Evolutionary conservation across 2,888 invertebrate genomes (phyloP).

Genomic region (Rosalia funebris): DNA sequence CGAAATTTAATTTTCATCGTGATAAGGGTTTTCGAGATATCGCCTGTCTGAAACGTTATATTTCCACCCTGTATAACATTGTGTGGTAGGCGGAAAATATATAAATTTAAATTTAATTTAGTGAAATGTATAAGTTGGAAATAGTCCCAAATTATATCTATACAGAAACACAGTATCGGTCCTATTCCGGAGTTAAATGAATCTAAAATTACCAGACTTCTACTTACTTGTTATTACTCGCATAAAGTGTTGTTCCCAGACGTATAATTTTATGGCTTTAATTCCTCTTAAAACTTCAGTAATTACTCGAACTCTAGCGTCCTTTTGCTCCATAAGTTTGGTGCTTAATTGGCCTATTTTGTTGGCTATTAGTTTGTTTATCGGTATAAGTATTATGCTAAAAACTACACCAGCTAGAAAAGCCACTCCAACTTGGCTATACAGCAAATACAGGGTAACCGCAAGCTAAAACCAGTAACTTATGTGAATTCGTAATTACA

Average conservation of each 20-base stretch:
- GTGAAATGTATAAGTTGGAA: too few relatives aligned
- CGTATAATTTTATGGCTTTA: constrained; percentile 88
- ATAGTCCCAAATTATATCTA: not conserved
- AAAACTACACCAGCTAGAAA: constrained; percentile 91
- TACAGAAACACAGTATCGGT: not conserved
- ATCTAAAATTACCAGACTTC: not conserved
- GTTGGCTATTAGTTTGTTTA: constrained; percentile 89
- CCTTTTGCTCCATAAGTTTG: constrained; percentile 91
- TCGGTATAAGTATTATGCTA: constrained; percentile 87
- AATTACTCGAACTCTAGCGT: constrained; percentile 86
- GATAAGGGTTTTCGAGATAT: too few relatives aligned
- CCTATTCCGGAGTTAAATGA: not conserved
- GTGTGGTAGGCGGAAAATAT: too few relatives aligned
- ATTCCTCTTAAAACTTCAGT: constrained; percentile 90
- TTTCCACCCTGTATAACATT: too few relatives aligned
- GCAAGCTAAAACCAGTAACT: constrained; percentile 70
- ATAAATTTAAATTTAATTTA: too few relatives aligned
- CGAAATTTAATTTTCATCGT: too few relatives aligned
- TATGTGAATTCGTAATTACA: not conserved
- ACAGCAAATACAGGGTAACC: constrained; percentile 84
- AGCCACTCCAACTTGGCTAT: constrained; percentile 88
- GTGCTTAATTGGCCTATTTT: constrained; percentile 88
- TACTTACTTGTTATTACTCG: constrained; percentile 73
- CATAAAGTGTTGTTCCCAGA: constrained; percentile 92
- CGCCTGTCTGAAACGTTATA: too few relatives aligned